Conservation (phyloP, 1,140 invertebrate genomes). For the Dufourea novaeangliae region DNA sequence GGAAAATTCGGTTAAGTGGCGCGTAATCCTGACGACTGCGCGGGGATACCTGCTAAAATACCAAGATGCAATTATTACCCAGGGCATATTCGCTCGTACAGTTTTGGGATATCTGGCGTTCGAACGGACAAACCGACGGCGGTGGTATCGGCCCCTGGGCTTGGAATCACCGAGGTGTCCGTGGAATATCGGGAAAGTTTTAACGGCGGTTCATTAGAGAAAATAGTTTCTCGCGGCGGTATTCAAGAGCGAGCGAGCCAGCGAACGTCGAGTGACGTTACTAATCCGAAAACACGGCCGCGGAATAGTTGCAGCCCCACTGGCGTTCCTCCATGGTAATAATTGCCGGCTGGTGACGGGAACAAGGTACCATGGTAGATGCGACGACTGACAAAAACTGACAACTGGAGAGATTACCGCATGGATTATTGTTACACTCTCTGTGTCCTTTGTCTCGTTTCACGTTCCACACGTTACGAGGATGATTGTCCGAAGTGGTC, state of each 20-base stretch:
- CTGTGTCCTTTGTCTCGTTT: constrained; percentile 1
- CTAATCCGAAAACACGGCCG: constrained; percentile 40
- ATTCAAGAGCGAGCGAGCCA: constrained; percentile 8
- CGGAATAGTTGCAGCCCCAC: constrained; percentile 48
- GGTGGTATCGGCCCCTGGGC: constrained; percentile 56
- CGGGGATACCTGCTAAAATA: constrained; percentile 57
- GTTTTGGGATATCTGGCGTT: constrained; percentile 74
- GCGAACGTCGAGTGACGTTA: constrained; percentile 11
- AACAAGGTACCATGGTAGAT: not conserved
- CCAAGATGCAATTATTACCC: constrained; percentile 75
- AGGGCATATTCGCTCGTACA: constrained; percentile 52
- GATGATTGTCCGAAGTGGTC: not conserved
- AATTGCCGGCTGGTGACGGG: constrained; percentile 37
- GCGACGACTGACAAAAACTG: constrained; percentile 43
- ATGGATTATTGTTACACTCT: constrained; percentile 42
- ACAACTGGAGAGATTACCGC: constrained; percentile 26
- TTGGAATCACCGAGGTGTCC: constrained; percentile 55
- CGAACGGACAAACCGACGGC: constrained; percentile 41
- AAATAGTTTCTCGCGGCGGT: constrained; percentile 72
- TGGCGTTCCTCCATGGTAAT: constrained; percentile 43
- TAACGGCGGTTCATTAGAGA: constrained; percentile 74
- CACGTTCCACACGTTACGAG: not conserved
- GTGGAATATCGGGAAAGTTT: constrained; percentile 76
- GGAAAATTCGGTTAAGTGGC: constrained; percentile 2
- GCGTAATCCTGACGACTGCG: constrained; percentile 4